Percentiles rank a stretch among this genome's conserved stretches.
Conservation (phyloP, 30 jellyfish, hydroid and myxozoan genomes). For the Turritopsis rubra region DNA sequence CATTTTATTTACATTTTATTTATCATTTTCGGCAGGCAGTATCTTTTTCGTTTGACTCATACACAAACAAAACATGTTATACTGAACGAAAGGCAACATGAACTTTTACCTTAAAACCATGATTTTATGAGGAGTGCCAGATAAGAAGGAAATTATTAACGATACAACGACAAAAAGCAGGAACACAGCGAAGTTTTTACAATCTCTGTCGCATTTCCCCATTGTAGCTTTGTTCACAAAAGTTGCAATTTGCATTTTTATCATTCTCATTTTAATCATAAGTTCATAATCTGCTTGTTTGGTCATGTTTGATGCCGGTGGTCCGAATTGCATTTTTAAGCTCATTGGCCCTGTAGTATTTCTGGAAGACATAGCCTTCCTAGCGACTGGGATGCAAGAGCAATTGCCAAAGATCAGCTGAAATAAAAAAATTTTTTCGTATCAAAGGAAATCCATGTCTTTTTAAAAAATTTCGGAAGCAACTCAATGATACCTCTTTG, state of each 20-base stretch:
- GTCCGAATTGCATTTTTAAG: neutral
- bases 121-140: constrained; percentile 83
- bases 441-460: neutral
- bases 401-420: neutral
- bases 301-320: neutral
- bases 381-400: constrained; percentile 9
- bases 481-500: neutral
- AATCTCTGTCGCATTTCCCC: constrained; percentile 82
- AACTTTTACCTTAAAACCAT: constrained; percentile 53
- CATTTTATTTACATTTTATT: too few species aligned
- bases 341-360: neutral
- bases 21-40: too few species aligned
- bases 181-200: constrained; percentile 59
- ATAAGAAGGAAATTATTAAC: constrained; percentile 30
- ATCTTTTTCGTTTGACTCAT: too few species aligned
- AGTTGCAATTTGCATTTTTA: neutral
- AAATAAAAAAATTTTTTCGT: too few species aligned
- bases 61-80: too few species aligned
- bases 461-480: neutral
- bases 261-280: neutral
- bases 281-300: too few species aligned
- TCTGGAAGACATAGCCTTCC: neutral
- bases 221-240: constrained; percentile 40
- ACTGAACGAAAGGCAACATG: neutral
- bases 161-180: constrained; percentile 21